phyloP scores from a whole-genome alignment of 2,888 invertebrate species.

The Eumacrocentrus americanus region DNA sequence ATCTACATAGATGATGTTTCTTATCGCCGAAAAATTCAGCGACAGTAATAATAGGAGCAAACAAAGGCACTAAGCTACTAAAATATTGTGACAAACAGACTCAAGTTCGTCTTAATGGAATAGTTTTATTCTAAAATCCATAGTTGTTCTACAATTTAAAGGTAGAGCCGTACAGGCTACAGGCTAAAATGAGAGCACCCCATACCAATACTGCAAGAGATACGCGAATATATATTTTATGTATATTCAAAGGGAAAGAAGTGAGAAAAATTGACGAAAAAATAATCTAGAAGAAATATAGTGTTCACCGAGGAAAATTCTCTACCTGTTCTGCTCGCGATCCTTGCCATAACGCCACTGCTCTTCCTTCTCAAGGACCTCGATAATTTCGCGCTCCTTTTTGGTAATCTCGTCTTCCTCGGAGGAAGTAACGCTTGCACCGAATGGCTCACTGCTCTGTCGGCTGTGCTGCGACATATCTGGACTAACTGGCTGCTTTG shows the following conservation, averaged over 20 bases:
- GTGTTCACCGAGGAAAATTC: background rate
- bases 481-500: slow-evolving; percentile 58
- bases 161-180: slow-evolving; percentile 1
- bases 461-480: slow-evolving; percentile 72
- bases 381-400: slow-evolving; percentile 71
- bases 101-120: slow-evolving; percentile 15
- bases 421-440: slow-evolving; percentile 72
- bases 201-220: slow-evolving; percentile 25
- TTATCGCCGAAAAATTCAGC: background rate
- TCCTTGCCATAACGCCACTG: slow-evolving; percentile 64
- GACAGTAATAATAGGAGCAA: background rate
- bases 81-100: slow-evolving; percentile 2
- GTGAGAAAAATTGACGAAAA: too few species aligned
- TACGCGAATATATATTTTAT: background rate
- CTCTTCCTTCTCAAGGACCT: slow-evolving; percentile 69
- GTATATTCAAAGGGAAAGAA: slow-evolving; percentile 8
- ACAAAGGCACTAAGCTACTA: background rate
- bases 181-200: slow-evolving; percentile 24
- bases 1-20: slow-evolving; percentile 13
- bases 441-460: slow-evolving; percentile 80
- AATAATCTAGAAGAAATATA: too few species aligned
- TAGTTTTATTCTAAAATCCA: slow-evolving; percentile 26
- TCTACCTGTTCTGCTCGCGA: slow-evolving; percentile 54
- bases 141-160: slow-evolving; percentile 20
- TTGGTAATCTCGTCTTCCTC: slow-evolving; percentile 79